A percentile compares a stretch with the other conserved stretches of the same genome.
Evolutionary conservation across 2,888 invertebrate genomes (phyloP).

Genomic region (Eurytoma californica): DNA sequence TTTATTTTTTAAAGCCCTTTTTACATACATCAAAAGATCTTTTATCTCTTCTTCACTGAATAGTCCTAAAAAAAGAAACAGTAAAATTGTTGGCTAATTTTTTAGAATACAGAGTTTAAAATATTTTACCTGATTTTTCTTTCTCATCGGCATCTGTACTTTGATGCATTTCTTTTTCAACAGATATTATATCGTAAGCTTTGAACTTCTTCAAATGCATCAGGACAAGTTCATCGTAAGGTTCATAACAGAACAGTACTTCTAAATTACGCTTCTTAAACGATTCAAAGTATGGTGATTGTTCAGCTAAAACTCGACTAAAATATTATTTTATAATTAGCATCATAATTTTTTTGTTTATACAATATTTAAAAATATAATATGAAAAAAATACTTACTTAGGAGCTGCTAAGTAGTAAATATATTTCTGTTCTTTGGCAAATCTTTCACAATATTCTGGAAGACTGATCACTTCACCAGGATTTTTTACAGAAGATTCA

Average conservation of each 20-base stretch:
- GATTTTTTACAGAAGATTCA: constrained; percentile 88
- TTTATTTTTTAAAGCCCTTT: constrained; percentile 85
- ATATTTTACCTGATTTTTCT: constrained; percentile 33
- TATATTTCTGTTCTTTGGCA: constrained; percentile 87
- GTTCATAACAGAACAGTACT: constrained; percentile 96
- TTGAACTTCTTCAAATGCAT: constrained; percentile 91
- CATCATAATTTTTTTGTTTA: neutral
- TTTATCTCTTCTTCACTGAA: constrained; percentile 86
- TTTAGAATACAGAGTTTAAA: constrained; percentile 39
- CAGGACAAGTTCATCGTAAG: constrained; percentile 96
- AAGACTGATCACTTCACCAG: constrained; percentile 85
- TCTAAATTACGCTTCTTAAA: constrained; percentile 91
- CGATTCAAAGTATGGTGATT: constrained; percentile 96
- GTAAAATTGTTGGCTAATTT: neutral
- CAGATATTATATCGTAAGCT: constrained; percentile 86
- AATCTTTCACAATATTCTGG: constrained; percentile 88
- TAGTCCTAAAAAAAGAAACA: constrained; percentile 12
- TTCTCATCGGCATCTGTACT: constrained; percentile 79
- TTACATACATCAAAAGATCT: constrained; percentile 87
- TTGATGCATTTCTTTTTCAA: constrained; percentile 94
- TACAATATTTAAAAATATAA: neutral
- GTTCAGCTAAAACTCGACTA: constrained; percentile 93
- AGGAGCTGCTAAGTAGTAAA: constrained; percentile 95
- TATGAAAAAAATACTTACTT: constrained; percentile 78
- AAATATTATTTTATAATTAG: constrained; percentile 67